Conservation (phyloP, 2,113 vertebrate species). For the Desmodus rotundus region DNA sequence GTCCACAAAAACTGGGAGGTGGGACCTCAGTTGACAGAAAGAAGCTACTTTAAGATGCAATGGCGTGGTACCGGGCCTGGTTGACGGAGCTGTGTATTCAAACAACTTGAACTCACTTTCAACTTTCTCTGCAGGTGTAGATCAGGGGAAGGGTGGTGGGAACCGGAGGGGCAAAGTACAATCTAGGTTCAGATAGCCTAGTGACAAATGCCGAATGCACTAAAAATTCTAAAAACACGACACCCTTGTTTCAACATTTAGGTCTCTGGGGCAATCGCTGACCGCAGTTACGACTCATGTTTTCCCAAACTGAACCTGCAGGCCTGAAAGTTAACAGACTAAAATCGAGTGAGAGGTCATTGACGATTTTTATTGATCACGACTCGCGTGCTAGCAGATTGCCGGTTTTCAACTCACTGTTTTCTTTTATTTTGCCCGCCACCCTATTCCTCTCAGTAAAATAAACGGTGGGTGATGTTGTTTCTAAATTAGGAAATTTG, state of each 20-base stretch:
- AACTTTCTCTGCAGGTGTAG: not conserved
- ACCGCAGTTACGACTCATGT: not conserved
- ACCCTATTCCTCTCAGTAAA: not conserved
- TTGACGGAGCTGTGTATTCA: not conserved
- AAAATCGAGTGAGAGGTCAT: not conserved
- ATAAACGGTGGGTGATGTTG: not conserved
- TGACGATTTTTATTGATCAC: not conserved
- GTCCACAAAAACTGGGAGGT: not conserved
- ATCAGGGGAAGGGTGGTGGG: rapidly evolving
- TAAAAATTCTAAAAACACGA: not conserved
- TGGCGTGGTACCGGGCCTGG: not conserved
- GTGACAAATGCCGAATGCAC: not conserved
- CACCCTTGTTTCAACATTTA: not conserved
- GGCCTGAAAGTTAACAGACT: not conserved
- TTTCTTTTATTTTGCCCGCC: not conserved
- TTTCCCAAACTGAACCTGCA: not conserved
- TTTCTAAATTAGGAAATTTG: not conserved
- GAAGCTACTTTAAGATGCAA: not conserved
- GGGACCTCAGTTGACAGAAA: not conserved
- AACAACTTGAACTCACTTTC: not conserved
- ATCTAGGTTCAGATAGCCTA: not conserved
- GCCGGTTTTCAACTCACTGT: not conserved
- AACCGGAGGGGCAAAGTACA: not conserved
- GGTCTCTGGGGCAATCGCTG: not conserved
- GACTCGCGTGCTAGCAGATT: not conserved